Conservation (phyloP, 2,888 invertebrate species). For the Pristionchus maxplancki region DNA sequence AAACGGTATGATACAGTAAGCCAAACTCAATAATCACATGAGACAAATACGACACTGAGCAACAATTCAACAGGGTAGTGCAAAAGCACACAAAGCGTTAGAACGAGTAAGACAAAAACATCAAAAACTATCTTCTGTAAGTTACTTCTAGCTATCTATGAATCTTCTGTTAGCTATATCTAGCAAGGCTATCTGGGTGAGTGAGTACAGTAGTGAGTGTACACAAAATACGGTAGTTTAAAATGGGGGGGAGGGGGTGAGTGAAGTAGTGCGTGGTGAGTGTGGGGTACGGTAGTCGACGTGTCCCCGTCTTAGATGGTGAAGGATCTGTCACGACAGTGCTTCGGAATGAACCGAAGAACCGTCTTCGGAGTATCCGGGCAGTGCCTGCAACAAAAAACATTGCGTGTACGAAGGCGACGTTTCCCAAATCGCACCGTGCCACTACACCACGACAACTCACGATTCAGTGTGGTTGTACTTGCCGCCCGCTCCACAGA, state of each 20-base stretch:
- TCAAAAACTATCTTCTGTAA: not conserved
- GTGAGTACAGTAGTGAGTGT: slow-evolving; percentile 20
- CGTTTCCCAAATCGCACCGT: slow-evolving; percentile 10
- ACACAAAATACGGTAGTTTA: not conserved
- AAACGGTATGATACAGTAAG: not conserved
- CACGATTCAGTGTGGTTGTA: slow-evolving; percentile 62
- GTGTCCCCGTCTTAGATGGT: not conserved
- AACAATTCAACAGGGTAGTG: slow-evolving; percentile 16
- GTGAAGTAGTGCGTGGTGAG: not conserved
- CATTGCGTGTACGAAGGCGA: not conserved
- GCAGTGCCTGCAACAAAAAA: slow-evolving; percentile 51
- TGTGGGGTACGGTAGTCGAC: slow-evolving; percentile 44
- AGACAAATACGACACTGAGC: not conserved
- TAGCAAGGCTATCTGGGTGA: not conserved
- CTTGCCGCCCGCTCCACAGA: slow-evolving; percentile 59
- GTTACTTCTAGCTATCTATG: not conserved
- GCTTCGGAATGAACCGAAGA: slow-evolving; percentile 51
- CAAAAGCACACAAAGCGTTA: slow-evolving; percentile 1
- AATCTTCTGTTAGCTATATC: slow-evolving; percentile 8
- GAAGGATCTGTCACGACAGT: not conserved
- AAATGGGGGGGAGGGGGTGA: not conserved
- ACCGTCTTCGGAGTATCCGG: not conserved
- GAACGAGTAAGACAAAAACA: not conserved
- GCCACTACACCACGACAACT: slow-evolving; percentile 19
- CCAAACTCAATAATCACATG: slow-evolving; percentile 14